Evolutionary conservation across 1,140 invertebrate genomes (phyloP), one percentile per base, ranked within the genome.

Genomic region (Paralvinella palmiformis): DNA sequence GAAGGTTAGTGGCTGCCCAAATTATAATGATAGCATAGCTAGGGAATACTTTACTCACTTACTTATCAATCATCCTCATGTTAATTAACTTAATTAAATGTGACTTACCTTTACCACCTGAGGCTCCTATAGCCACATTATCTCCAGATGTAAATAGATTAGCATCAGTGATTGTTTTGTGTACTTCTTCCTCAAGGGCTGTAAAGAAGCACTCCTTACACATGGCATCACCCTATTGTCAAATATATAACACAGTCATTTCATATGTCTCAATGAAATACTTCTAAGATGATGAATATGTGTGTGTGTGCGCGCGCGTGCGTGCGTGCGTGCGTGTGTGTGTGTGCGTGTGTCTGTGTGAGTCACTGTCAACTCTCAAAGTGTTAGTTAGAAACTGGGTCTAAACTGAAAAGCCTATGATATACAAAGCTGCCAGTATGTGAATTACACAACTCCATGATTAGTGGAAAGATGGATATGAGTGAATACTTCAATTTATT

Each of bases 161-260:
- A n/a, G 86, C 88, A 74, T 87, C 85, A 6, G 83, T 84, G 64
- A 99, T 97, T 0, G 96, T 99, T 74, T 91, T 85, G 82, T 99
- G 96, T 70, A 99, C 88, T 85, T 99, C 97, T 64, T 88, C 87
- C 83, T 99, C 96, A 83, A 98, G 98, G 1, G 89, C 91, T 75
- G 83, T 86, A 77, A 89, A 98, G 77, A 98, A 98, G 81, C 95
- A 98, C 74, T 93, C 88, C 79, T 95, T 97, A 73, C 95, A 98
- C 22, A 98, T 80, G 0, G 90, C 86, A 84, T 96, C 89, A 0
- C 90, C 91, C 79, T 83, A 65, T 35, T 71, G 75, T 65, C 48
- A 72, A 67, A 60, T 27, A 57, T 22, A 13, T 36, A 33, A 33
- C 55, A 36, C 17, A 57, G 6, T 24, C 17, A 24, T 33, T 32